Conservation (phyloP, 2,888 invertebrate species). For the Smittia aterrima region DNA sequence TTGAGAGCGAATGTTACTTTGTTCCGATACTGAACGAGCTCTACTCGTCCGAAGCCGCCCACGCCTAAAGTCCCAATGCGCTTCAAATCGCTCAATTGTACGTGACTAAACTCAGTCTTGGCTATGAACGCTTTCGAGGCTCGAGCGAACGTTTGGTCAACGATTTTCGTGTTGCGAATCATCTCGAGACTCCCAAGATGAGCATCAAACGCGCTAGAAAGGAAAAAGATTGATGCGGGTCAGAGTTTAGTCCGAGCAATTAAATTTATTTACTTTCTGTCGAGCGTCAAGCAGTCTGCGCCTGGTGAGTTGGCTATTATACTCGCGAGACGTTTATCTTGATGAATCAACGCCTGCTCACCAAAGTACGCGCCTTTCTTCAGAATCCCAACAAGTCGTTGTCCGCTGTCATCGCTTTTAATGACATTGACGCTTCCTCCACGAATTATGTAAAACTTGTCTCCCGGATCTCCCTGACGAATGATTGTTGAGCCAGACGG, state of each 20-base stretch:
- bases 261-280: constrained; percentile 63
- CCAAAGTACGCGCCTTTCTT: constrained; percentile 84
- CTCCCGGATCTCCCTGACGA: constrained; percentile 80
- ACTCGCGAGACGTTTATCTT: constrained; percentile 84
- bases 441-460: constrained; percentile 88
- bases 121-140: neutral
- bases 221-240: constrained; percentile 6
- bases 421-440: constrained; percentile 76
- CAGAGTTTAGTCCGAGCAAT: neutral
- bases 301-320: constrained; percentile 82
- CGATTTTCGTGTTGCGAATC: constrained; percentile 49
- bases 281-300: constrained; percentile 82
- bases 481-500: constrained; percentile 75
- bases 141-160: constrained; percentile 6
- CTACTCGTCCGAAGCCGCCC: constrained; percentile 90
- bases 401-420: constrained; percentile 62
- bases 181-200: constrained; percentile 78
- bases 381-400: constrained; percentile 67
- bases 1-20: constrained; percentile 75
- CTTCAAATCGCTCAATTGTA: constrained; percentile 75
- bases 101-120: constrained; percentile 61
- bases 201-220: constrained; percentile 69
- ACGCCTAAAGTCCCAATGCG: constrained; percentile 84
- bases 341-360: constrained; percentile 80
- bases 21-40: constrained; percentile 64